Conservation (phyloP, 1,140 invertebrate genomes). For the Papilio helenus region DNA sequence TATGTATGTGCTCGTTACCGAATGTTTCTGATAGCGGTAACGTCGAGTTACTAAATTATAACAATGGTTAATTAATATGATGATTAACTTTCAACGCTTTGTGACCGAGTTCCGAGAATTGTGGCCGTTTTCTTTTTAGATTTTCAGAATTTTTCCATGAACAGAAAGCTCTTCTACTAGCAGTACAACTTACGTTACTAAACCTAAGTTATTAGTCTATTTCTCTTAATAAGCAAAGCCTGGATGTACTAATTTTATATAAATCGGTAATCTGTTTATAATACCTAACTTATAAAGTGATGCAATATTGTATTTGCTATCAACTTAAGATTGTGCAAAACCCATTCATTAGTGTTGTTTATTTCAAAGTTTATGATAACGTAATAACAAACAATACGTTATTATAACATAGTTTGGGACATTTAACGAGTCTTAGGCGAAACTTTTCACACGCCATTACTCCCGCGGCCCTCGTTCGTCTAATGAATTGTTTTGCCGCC, state of each 20-base stretch:
- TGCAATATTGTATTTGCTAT: background rate
- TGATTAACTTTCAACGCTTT: background rate
- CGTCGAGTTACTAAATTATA: background rate
- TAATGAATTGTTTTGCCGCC: constrained; percentile 38
- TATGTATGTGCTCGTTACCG: background rate
- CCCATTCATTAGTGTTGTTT: background rate
- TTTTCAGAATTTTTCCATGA: background rate
- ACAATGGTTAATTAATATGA: background rate
- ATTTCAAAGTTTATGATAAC: background rate
- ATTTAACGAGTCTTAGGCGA: constrained; percentile 25
- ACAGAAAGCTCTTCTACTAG: background rate
- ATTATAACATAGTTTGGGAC: constrained; percentile 12
- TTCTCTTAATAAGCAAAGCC: no score
- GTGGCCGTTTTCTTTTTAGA: background rate
- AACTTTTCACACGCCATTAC: constrained; percentile 40
- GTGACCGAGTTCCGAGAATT: background rate
- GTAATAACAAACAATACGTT: constrained; percentile 10
- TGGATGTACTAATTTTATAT: no score
- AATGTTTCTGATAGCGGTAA: background rate
- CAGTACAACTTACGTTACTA: no score
- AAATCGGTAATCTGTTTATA: background rate
- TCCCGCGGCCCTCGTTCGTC: constrained; percentile 32
- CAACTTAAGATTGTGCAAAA: background rate
- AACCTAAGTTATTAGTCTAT: background rate
- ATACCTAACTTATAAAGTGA: background rate